Base-by-base conservation (phyloP, 2,888 invertebrate genomes). In the Aelia acuminata region DNA sequence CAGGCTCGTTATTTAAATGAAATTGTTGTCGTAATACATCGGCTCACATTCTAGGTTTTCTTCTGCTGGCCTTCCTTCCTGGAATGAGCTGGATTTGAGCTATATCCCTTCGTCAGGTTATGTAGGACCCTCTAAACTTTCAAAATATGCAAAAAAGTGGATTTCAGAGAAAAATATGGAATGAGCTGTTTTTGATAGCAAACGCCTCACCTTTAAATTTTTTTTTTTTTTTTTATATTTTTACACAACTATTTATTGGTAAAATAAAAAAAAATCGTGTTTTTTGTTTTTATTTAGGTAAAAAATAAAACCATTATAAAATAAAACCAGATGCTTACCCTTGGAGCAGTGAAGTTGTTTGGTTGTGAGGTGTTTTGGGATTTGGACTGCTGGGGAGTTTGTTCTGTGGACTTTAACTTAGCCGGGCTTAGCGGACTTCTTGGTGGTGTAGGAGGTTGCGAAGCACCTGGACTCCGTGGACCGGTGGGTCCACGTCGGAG, bases 401-500 rank as follows among this genome's bases (percentile, higher is more conserved):
- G 89, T 26, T 87, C 84, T 15, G 80, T 31, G 49, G 84, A 88
- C 75, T 85, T 86, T 20, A 88, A 70, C 43, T 86, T 88, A 5
- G 85, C 50, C 11, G 89, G 89, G 84, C 89, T 89, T 50, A 48
- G 84, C 10, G 88, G 89, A 87, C 89, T 89, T 43, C 63, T 57
- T 8, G 89, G 89, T n/a, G 89, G 88, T 35, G 93, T 93, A 20
- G 93, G 93, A 10, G 93, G 93, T 90, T 93, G 93, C n/a, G 92
- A 92, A 18, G 92, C 92, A 20, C 93, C 92, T 20, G 92, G 91
- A 84, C 90, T 90, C 49, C 88, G 87, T 0, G 89, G 90, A 13
- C 88, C 89, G 31, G 87, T 85, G 22, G 85, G 87, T 39, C 84
- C 85, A 43, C 88, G 75, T 57, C 88, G 53, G 70, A 89, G 48